Evolutionary conservation across 2,797 vertebrate species (phyloP).

Genomic region (Streptopelia turtur): DNA sequence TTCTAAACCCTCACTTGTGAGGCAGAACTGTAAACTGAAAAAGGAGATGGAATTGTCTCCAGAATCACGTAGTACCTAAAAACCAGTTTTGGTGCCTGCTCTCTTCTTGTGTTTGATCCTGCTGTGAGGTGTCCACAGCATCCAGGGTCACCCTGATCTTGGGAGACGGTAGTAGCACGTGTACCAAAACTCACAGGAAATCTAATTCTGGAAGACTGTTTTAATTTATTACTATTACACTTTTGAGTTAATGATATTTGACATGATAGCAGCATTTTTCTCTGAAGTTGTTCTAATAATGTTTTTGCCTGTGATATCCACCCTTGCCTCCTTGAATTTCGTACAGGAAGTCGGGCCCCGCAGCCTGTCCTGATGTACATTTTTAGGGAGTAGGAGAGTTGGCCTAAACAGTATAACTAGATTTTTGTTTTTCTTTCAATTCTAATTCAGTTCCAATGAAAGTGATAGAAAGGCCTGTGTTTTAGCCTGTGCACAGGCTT

Average conservation of each 20-base stretch:
- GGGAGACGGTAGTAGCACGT: accelerated
- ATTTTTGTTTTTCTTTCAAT: background rate
- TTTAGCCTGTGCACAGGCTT: background rate
- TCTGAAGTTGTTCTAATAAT: background rate
- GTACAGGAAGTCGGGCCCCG: background rate
- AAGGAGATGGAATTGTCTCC: background rate
- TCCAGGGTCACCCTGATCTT: background rate
- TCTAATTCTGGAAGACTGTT: background rate
- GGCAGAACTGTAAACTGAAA: background rate
- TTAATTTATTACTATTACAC: background rate
- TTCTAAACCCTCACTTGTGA: background rate
- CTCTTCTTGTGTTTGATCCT: background rate
- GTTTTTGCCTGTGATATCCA: background rate
- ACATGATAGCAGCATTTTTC: background rate
- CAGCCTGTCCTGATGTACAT: background rate
- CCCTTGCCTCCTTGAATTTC: background rate
- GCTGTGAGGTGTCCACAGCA: background rate
- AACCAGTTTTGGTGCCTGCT: accelerated
- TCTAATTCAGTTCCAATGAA: background rate
- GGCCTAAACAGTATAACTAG: background rate
- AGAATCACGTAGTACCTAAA: background rate
- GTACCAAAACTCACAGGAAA: background rate
- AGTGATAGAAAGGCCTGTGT: background rate
- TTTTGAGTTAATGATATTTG: background rate
- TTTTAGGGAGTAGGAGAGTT: background rate